These are phyloP conservation scores for Bubalus kerabau DNA, from an alignment of 2,113 vertebrate species.

Conservation along the genomic window DNA sequence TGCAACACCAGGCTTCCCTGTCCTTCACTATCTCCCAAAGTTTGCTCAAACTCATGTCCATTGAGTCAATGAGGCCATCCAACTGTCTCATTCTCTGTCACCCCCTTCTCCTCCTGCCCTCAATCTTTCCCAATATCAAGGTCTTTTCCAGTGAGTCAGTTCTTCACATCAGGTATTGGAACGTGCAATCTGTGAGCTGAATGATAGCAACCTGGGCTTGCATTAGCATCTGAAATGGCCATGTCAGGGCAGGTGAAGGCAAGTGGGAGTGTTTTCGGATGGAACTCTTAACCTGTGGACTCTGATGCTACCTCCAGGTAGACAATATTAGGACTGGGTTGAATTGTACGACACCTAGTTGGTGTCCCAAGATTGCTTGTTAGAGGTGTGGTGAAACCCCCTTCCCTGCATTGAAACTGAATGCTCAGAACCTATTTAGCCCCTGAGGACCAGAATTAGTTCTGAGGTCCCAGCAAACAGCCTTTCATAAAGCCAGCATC, in stretches of 20 bases:
- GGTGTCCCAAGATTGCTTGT: not conserved
- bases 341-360: not conserved
- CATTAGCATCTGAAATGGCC: not conserved
- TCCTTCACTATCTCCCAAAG: not conserved
- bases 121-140: not conserved
- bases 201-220: not conserved
- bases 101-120: not conserved
- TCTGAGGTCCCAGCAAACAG: not conserved
- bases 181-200: not conserved
- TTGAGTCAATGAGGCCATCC: not conserved
- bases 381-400: not conserved
- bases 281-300: not conserved
- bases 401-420: not conserved
- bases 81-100: not conserved
- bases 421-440: not conserved
- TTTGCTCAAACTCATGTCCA: not conserved
- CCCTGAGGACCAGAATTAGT: not conserved
- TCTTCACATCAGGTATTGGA: not conserved
- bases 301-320: not conserved
- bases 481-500: not conserved
- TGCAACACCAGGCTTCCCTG: not conserved
- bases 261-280: not conserved
- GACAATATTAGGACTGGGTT: not conserved
- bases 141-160: not conserved
- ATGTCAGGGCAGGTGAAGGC: not conserved